These are phyloP conservation scores for Halictus quadricinctus DNA, from an alignment of 2,888 invertebrate species.

Conservation along the genomic window DNA sequence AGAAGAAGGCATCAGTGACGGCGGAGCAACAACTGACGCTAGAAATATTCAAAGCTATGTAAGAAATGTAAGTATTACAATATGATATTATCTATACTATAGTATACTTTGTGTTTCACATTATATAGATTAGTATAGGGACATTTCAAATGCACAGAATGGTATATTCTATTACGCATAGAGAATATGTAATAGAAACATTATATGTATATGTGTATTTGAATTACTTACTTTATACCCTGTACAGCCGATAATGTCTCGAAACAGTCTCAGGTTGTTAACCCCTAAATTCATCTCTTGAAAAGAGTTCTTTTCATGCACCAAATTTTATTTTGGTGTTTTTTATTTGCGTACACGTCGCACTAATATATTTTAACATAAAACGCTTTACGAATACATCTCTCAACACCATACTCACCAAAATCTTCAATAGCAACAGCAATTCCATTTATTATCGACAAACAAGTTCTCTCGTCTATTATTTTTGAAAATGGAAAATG, in stretches of 20 bases:
- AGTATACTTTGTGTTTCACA: neutral
- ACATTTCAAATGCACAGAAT: neutral
- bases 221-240: neutral
- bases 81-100: neutral
- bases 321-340: neutral
- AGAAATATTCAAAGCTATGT: neutral
- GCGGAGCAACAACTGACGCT: neutral
- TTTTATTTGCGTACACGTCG: neutral
- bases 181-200: neutral
- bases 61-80: conserved; percentile 41
- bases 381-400: too few relatives aligned
- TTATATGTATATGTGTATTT: neutral
- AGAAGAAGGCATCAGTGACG: neutral
- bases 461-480: neutral
- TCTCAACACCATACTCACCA: neutral
- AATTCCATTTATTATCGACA: neutral
- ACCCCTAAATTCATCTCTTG: conserved; percentile 25
- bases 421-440: neutral
- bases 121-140: neutral
- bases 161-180: too few relatives aligned
- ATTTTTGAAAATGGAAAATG: neutral
- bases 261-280: neutral
- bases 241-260: neutral
- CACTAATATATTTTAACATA: neutral
- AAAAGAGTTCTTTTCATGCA: neutral